Conservation (phyloP, 2,113 vertebrate species). For the Myotis yumanensis region DNA sequence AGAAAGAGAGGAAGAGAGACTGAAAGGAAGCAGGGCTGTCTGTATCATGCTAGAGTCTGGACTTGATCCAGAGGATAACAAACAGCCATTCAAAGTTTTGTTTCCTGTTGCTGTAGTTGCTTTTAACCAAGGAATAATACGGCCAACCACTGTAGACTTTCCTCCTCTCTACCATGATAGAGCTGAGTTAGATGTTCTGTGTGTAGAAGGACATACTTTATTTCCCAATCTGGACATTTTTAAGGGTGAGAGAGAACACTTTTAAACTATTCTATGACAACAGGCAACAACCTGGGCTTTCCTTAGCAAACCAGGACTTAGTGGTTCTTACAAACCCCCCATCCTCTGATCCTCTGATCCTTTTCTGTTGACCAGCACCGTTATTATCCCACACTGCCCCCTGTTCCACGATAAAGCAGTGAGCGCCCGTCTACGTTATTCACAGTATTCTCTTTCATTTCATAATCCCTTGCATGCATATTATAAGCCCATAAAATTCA, state of each 20-base stretch:
- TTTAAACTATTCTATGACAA: background rate
- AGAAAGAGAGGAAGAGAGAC: background rate
- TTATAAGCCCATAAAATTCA: slow-evolving; percentile 61
- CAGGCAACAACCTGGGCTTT: background rate
- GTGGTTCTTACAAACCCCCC: background rate
- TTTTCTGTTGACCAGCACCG: background rate
- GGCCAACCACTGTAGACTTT: background rate
- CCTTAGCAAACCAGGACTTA: background rate
- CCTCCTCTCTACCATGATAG: background rate
- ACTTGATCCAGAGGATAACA: background rate
- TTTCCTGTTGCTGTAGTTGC: background rate
- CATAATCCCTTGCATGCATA: slow-evolving; percentile 40
- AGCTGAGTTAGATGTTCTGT: background rate
- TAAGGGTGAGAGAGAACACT: background rate
- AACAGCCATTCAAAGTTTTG: background rate
- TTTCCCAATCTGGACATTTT: background rate
- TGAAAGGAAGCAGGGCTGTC: background rate
- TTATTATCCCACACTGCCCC: background rate
- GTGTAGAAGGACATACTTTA: background rate
- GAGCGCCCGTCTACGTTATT: background rate
- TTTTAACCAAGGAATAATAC: background rate
- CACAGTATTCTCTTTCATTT: slow-evolving; percentile 52
- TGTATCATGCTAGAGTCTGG: background rate
- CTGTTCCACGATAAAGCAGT: background rate
- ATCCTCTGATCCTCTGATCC: background rate